Percentiles rank a stretch among this genome's conserved stretches.
phyloP scores from a whole-genome alignment of 2,797 vertebrate genomes.

The Caiman crocodilus region DNA sequence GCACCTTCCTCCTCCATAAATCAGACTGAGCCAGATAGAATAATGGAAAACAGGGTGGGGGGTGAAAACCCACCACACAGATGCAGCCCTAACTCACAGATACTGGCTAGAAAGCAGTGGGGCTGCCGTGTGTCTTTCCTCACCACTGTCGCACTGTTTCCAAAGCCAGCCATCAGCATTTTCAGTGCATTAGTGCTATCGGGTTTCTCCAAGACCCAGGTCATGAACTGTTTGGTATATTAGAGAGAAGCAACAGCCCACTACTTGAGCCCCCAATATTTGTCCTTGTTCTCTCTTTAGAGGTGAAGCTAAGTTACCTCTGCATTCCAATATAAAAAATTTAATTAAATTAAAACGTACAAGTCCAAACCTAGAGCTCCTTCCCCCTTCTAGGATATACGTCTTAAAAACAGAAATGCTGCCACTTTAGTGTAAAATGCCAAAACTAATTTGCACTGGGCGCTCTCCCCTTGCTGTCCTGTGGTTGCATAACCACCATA shows the following conservation, averaged over 20 bases:
- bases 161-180: not conserved
- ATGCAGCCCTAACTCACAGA: not conserved
- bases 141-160: accelerated
- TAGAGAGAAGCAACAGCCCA: constrained; percentile 20
- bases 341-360: not conserved
- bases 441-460: not conserved
- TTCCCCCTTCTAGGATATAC: not conserved
- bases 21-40: accelerated
- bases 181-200: not conserved
- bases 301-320: not conserved
- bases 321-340: accelerated
- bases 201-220: constrained; percentile 19
- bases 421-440: not conserved
- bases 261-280: constrained; percentile 15
- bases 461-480: not conserved
- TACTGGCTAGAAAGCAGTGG: not conserved
- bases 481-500: not conserved
- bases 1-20: not conserved
- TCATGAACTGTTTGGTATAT: constrained; percentile 29
- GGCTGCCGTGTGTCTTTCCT: not conserved
- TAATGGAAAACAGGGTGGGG: accelerated
- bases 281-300: constrained; percentile 30
- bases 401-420: accelerated
- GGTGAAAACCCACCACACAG: no score
- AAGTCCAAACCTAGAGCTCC: not conserved